A percentile compares a stretch with the other conserved stretches of the same genome.
phyloP scores from a whole-genome alignment of 2,113 vertebrate species.

The Pavo muticus region DNA sequence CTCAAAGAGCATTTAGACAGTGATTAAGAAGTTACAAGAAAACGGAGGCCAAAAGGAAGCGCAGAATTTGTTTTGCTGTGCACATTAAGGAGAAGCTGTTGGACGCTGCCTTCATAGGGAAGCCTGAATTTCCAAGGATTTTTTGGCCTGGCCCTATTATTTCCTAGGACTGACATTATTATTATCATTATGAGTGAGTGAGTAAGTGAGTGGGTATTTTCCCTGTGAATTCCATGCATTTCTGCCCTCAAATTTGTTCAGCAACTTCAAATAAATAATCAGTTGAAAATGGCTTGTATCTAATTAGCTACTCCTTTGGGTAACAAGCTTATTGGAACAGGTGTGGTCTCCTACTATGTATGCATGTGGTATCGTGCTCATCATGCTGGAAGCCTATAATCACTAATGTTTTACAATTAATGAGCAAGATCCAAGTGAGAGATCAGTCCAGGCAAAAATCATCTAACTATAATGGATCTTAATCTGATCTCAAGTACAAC shows the following conservation, averaged over 20 bases:
- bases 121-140: not conserved
- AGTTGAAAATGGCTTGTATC: not conserved
- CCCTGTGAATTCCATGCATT: not conserved
- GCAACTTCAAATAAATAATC: not conserved
- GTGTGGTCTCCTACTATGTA: not conserved
- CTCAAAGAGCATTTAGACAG: not conserved
- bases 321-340: not conserved
- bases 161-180: not conserved
- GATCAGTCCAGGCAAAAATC: not conserved
- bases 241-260: slow-evolving; percentile 1
- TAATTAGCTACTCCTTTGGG: slow-evolving; percentile 18
- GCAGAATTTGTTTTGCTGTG: not conserved
- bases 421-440: not conserved
- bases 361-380: not conserved
- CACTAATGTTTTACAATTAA: not conserved
- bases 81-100: not conserved
- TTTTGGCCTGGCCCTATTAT: not conserved
- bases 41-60: not conserved
- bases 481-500: not conserved
- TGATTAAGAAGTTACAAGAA: not conserved
- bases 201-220: not conserved
- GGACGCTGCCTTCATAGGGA: not conserved
- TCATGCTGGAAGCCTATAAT: slow-evolving; percentile 18
- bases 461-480: not conserved
- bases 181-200: not conserved